phyloP scores from a whole-genome alignment of 2,888 invertebrate species.

The Lasioglossum marginatum region DNA sequence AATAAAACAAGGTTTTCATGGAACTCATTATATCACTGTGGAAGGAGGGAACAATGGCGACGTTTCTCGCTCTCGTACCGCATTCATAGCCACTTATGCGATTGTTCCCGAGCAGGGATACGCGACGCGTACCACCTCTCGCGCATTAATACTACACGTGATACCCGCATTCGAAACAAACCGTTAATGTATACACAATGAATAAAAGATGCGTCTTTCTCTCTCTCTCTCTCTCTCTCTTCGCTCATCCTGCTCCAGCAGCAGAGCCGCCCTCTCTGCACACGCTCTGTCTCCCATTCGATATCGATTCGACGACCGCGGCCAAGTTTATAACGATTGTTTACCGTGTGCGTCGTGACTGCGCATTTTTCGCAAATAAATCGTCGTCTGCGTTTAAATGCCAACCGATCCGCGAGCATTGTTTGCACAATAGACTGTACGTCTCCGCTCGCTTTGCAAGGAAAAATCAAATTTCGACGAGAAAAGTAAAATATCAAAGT shows the following conservation, averaged over 20 bases:
- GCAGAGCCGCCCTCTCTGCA: background rate
- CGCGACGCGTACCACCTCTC: conserved; percentile 13
- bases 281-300: background rate
- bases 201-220: conserved; percentile 65
- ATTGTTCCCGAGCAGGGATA: conserved; percentile 37
- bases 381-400: conserved; percentile 1
- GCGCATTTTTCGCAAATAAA: conserved; percentile 16
- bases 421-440: background rate
- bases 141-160: conserved; percentile 50
- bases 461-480: background rate
- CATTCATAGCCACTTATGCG: conserved; percentile 41
- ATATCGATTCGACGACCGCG: conserved; percentile 56
- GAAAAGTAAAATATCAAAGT: no score
- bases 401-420: background rate
- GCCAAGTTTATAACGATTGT: conserved; percentile 63
- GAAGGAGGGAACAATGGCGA: conserved; percentile 33
- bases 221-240: background rate
- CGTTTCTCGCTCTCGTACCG: conserved; percentile 8
- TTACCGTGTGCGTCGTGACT: conserved; percentile 31
- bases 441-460: background rate
- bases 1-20: conserved; percentile 33
- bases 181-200: conserved; percentile 62
- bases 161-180: conserved; percentile 53
- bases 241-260: background rate
- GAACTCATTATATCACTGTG: conserved; percentile 3